Conservation (phyloP, 1,140 invertebrate species). For the Plectrocnemia conspersa region DNA sequence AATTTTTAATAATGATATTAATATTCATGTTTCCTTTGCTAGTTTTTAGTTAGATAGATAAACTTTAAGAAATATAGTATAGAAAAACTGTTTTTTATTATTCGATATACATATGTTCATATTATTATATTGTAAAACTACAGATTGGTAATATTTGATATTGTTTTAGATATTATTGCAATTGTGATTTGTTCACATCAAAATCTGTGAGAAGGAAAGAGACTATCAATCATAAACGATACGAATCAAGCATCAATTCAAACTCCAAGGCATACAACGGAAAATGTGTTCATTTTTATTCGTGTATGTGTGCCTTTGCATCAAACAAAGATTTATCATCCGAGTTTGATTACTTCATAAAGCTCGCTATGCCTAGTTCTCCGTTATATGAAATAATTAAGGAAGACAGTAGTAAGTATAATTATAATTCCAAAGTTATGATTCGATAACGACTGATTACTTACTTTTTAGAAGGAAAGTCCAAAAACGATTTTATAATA, state of each 20-base stretch:
- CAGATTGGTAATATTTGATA: too few species aligned
- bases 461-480: neutral
- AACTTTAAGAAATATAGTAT: neutral
- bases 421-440: too few species aligned
- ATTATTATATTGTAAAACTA: too few species aligned
- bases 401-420: too few species aligned
- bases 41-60: slow-evolving; percentile 5
- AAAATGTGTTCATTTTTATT: slow-evolving; percentile 62
- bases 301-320: slow-evolving; percentile 76
- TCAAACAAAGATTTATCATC: slow-evolving; percentile 62
- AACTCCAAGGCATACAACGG: neutral
- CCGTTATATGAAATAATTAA: slow-evolving; percentile 16
- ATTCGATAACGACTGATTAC: neutral
- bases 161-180: slow-evolving; percentile 22
- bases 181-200: slow-evolving; percentile 5
- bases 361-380: slow-evolving; percentile 39
- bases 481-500: neutral
- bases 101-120: neutral
- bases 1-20: neutral
- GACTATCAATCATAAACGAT: neutral
- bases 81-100: neutral
- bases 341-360: slow-evolving; percentile 68
- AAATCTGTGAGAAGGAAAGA: slow-evolving; percentile 19
- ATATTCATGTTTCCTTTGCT: neutral
- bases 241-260: neutral